Base-by-base conservation (phyloP, 2,888 invertebrate species). In the Notodonta ziczac region DNA sequence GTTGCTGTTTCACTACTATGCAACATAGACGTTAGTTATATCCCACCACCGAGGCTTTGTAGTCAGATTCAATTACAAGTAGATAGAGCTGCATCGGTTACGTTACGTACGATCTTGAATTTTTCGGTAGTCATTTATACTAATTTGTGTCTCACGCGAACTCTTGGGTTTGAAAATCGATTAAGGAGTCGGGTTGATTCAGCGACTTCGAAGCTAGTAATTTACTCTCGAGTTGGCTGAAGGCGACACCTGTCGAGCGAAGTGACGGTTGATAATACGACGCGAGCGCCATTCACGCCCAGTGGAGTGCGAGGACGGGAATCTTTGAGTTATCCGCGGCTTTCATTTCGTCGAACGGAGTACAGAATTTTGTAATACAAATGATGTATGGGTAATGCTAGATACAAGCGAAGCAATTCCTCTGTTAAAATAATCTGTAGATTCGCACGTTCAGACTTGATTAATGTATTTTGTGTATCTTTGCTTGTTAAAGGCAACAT, bases 181-280 rank as follows among this genome's bases (percentile, higher is more conserved):
- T 92, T 88, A 90, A 82, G 85, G 84, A 90, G 83, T 83, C 80
- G 84, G 82, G 88, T 89, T 89, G 92, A 92, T 90, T 93, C 91
- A 92, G 89, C 89, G 90, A 88, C 86, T 90, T 89, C 85, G 86
- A 85, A 88, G 89, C 87, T 88, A 88, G 93, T 93, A 93, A 93
- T 93, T 93, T 92, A 91, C 92, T 91, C 88, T 91, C 89, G 88
- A 92, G 91, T 89, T 89, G 88, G 91, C 91, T 93, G 93, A 91
- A 90, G 90, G 90, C 91, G 93, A 93, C 92, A 93, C 93, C 93
- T 93, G 93, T 92, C 93, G 90, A 80, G 82, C 83, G 81, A 90
- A 89, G 88, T 92, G 92, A 92, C 89, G 90, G 88, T 87, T 89
- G 90, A 91, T 92, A 93, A 93, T 90, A 86, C 90, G 91, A 91